phyloP scores from a whole-genome alignment of 2,113 vertebrate genomes.

The Heterocephalus glaber region DNA sequence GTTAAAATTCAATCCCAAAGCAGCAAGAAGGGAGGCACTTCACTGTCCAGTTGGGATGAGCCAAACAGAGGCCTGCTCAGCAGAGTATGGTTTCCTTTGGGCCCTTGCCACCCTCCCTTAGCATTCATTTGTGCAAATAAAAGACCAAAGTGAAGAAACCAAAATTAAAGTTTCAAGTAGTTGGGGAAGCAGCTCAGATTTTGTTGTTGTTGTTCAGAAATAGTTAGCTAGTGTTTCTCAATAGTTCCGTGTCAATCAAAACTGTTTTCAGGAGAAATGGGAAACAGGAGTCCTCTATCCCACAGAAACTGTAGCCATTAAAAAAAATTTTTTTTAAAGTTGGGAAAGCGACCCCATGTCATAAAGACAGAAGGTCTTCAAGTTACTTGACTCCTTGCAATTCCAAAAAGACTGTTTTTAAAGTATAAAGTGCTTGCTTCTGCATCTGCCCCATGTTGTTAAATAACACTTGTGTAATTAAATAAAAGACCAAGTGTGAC shows the following conservation, averaged over 20 bases:
- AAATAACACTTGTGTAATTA: slow-evolving; percentile 75
- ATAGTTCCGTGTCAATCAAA: slow-evolving; percentile 56
- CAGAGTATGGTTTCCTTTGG: slow-evolving; percentile 31
- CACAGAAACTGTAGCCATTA: slow-evolving; percentile 14
- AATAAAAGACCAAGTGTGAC: slow-evolving; percentile 68
- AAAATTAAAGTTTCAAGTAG: slow-evolving; percentile 71
- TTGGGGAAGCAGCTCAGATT: not conserved
- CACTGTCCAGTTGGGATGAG: not conserved
- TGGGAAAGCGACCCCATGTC: slow-evolving; percentile 27
- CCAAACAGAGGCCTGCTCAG: slow-evolving; percentile 9
- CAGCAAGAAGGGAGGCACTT: slow-evolving; percentile 30
- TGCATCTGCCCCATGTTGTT: slow-evolving; percentile 64
- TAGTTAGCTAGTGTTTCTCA: slow-evolving; percentile 60
- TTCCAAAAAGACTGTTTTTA: slow-evolving; percentile 63
- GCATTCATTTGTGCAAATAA: slow-evolving; percentile 50
- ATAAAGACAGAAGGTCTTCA: slow-evolving; percentile 58
- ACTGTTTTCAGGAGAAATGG: slow-evolving; percentile 52
- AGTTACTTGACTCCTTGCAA: slow-evolving; percentile 67
- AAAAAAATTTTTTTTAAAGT: not conserved
- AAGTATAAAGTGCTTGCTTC: slow-evolving; percentile 59
- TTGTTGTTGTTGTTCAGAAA: not conserved
- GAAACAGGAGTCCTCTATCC: slow-evolving; percentile 23
- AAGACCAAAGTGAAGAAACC: slow-evolving; percentile 39
- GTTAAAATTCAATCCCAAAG: slow-evolving; percentile 54
- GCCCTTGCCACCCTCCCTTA: slow-evolving; percentile 2